A percentile compares a stretch with the other conserved stretches of the same genome.
phyloP scores from a whole-genome alignment of 2,113 vertebrate genomes.

The Patagioenas fasciata region DNA sequence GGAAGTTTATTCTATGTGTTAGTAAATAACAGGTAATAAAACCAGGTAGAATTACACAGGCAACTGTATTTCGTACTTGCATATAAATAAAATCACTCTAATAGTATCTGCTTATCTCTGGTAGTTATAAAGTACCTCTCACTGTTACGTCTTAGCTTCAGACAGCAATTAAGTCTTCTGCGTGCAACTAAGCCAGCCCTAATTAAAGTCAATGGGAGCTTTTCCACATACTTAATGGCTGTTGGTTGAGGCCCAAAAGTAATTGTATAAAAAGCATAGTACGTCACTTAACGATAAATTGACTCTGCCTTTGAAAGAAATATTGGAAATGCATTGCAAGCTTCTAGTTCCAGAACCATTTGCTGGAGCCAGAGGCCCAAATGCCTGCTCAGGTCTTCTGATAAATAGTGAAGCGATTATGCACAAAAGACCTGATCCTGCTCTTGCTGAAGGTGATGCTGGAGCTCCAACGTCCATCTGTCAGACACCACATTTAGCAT shows the following conservation, averaged over 20 bases:
- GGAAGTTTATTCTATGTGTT: neutral
- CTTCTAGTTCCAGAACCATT: neutral
- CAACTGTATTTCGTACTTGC: neutral
- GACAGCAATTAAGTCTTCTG: slow-evolving; percentile 21
- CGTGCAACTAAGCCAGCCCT: neutral
- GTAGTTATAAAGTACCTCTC: neutral
- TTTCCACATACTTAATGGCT: neutral
- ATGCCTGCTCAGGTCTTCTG: neutral
- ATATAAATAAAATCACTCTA: neutral
- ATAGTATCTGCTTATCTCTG: neutral
- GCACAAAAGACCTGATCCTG: neutral
- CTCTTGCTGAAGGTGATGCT: neutral
- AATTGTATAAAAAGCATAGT: neutral
- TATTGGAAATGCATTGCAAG: neutral
- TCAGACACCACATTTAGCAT: neutral
- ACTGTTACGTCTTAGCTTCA: neutral
- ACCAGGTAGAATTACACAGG: neutral
- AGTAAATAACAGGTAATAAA: neutral
- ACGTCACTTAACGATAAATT: neutral
- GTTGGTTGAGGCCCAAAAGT: neutral
- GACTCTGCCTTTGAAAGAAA: neutral
- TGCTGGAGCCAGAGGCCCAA: neutral
- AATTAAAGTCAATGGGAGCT: slow-evolving; percentile 39
- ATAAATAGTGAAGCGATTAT: neutral
- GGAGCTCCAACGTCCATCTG: neutral